Base-by-base conservation (phyloP, 2,888 invertebrate species). In the Philopedon plagiatum region DNA sequence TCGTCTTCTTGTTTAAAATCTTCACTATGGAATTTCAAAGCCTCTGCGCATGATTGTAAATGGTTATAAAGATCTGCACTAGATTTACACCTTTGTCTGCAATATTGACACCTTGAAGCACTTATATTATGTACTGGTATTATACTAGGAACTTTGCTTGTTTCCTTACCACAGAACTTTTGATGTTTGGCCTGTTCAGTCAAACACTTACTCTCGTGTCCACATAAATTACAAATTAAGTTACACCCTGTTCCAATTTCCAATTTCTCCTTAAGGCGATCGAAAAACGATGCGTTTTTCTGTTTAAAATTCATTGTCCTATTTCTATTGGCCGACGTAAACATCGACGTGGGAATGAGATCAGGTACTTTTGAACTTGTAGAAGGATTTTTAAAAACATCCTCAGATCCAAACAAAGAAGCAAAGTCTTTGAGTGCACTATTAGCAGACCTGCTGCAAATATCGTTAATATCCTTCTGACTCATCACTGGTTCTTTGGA, bases 81-180 rank as follows among this genome's bases (percentile, higher is more conserved):
- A 23, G 93, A 94, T 86, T 95, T 95, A 85, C 95, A 96, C 73
- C 95, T 89, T 83, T 94, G 94, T 75, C 95, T 90, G 83, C 96
- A 96, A 82, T 92, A 91, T 84, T 94, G 94, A 83, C 96, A 96
- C 70, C 95, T 89, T 58, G 94, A 93, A 11, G 94, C 93, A 75
- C 92, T 90, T 77, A 86, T 88, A 51, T 87, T 83, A 73, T 86
- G 85, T 34, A 87, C 80, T 5, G 88, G 83, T 76, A 80, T 77
- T 26, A 80, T 75, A 61, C 76, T 79, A 9, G 76, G 80, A 66
- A 77, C 65, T 61, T 73, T 79, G 13, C 65, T 76, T 5, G 54
- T 73, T 68, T 79, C 80, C 57, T 85, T 87, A 44, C 89, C 88
- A 80, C 92, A 93, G 66, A 86, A 87, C 83, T 93, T 93, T 81